Base-by-base conservation (phyloP, 2,797 vertebrate species). In the Mus minutoides region DNA sequence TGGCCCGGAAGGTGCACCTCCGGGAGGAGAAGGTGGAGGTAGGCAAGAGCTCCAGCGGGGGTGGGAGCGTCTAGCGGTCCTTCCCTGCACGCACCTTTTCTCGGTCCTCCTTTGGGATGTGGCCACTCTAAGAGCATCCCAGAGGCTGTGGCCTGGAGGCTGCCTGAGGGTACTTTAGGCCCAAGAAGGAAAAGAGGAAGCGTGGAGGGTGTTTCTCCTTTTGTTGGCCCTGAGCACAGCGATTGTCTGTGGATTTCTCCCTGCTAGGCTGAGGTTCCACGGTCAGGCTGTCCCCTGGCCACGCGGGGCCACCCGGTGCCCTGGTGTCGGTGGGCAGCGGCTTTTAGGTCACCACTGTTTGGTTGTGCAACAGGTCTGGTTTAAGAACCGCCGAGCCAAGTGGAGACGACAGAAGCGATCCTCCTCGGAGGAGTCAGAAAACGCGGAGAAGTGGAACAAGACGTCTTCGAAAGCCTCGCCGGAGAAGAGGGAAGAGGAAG, bases 11-110 rank as follows among this genome's bases (percentile, higher is more conserved):
- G 96, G 99, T 99, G 95, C 99, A 99, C 94, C 99, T 99, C 94
- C 99, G 99, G 37, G 99, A 99, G 98, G 99, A 99, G 98, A 99
- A 99, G 98, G 99, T 99, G 58, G 99, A 99, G 99, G 99, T 99
- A 97, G 98, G 96, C 92, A 52, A 3, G 2, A 14, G 67, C 86
- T 83, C 7, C 26, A n/a, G 17, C 0, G 2, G 2, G 14, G 75
- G 52, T 67, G 24, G 21, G 46, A 13, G 34, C 0, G 46, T 49
- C 46, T 3, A 2, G 3, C 0, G 22, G 76, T 21, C 58, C 34
- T 78, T 24, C 43, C 29, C 56, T 1, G 88, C 19, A 21, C 29
- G 2, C 1, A 0, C 40, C 40, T 21, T 54, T 0, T 71, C n/a
- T n/a, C 8, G 17, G 64, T 49, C 3, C 71, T n/a, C 19, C 52